A percentile compares a stretch with the other conserved stretches of the same genome.
These are phyloP conservation scores for Leuctra nigra DNA, from an alignment of 2,888 invertebrate species.

Conservation along the genomic window DNA sequence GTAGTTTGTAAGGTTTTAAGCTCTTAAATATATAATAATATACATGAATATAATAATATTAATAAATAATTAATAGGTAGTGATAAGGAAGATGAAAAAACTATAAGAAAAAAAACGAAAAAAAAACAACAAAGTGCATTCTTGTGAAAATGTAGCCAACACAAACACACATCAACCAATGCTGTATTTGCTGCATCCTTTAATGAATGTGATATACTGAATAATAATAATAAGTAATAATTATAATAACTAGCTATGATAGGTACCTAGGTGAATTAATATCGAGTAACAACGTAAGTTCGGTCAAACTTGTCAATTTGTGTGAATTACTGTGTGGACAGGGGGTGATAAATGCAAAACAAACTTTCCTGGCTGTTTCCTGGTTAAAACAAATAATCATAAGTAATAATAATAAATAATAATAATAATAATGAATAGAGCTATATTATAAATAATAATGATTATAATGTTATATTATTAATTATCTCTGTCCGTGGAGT, in stretches of 20 bases:
- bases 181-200: conserved; percentile 29
- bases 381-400: conserved; percentile 6
- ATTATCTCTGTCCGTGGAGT: neutral
- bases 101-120: conserved; percentile 20
- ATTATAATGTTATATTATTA: too few relatives aligned
- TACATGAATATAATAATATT: conserved; percentile 18
- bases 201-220: conserved; percentile 29
- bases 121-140: conserved; percentile 28
- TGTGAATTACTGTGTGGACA: conserved; percentile 20
- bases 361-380: conserved; percentile 29
- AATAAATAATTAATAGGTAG: too few relatives aligned
- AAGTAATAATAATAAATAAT: conserved; percentile 16
- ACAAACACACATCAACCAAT: conserved; percentile 21
- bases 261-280: too few relatives aligned
- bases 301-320: conserved; percentile 31
- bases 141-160: conserved; percentile 26
- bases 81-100: too few relatives aligned
- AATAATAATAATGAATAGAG: conserved; percentile 30
- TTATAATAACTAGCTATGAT: conserved; percentile 25
- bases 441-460: conserved; percentile 30
- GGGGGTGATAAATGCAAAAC: conserved; percentile 25
- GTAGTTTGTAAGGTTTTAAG: conserved; percentile 31
- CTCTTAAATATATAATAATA: conserved; percentile 13
- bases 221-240: neutral
- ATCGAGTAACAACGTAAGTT: too few relatives aligned